A percentile compares a stretch with the other conserved stretches of the same genome.
Evolutionary conservation across 2,797 vertebrate species (phyloP).

Genomic region (Nannoperca obscura): DNA sequence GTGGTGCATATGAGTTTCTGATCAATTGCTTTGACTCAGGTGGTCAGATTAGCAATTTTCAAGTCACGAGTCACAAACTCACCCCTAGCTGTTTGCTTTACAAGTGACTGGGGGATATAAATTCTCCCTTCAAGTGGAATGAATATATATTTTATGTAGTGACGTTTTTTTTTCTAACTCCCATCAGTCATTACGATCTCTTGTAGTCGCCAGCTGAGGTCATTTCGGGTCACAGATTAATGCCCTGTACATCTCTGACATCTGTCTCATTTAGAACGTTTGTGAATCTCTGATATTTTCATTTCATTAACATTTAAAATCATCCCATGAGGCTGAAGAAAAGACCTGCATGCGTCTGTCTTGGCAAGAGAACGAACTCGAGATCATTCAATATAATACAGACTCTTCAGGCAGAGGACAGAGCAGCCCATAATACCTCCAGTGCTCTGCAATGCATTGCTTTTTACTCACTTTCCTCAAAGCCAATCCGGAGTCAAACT

Average conservation of each 20-base stretch:
- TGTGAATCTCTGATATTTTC: constrained; percentile 33
- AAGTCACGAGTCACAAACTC: not conserved
- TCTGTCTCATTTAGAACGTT: constrained; percentile 11
- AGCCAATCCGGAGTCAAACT: constrained; percentile 13
- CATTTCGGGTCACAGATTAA: constrained; percentile 4
- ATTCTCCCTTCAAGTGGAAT: not conserved
- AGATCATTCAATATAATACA: constrained; percentile 19
- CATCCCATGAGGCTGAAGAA: constrained; percentile 1
- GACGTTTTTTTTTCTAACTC: not conserved
- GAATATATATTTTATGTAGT: not conserved
- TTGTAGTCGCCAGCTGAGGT: not conserved
- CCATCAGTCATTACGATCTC: not conserved
- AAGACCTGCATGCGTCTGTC: not conserved
- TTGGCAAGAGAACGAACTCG: constrained; percentile 5
- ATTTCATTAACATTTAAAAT: constrained; percentile 48
- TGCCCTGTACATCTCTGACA: constrained; percentile 11
- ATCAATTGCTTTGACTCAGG: not conserved
- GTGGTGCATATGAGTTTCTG: not conserved
- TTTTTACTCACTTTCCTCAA: constrained; percentile 12
- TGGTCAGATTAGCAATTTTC: too few relatives aligned
- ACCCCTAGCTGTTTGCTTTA: not conserved
- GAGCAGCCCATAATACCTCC: not conserved
- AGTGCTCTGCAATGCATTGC: constrained; percentile 7
- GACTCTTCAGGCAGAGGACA: constrained; percentile 15
- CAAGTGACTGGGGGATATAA: not conserved